These are phyloP conservation scores for Bubo bubo DNA, from an alignment of 2,113 vertebrate genomes.

Conservation along the genomic window DNA sequence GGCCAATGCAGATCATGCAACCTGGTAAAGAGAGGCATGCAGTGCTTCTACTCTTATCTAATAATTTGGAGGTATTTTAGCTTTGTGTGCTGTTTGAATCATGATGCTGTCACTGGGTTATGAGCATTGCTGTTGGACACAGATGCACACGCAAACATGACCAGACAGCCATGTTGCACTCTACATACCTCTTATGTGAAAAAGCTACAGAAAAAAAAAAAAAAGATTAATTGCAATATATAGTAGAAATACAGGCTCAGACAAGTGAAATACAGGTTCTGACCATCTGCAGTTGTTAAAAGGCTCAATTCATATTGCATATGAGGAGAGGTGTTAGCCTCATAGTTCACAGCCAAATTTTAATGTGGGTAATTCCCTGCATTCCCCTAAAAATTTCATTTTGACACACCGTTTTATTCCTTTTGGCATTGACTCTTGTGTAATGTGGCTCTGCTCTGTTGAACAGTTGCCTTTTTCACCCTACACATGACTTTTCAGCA, in stretches of 20 bases:
- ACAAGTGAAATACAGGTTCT: neutral
- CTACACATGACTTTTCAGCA: neutral
- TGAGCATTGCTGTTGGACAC: neutral
- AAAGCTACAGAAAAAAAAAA: neutral
- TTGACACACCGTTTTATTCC: constrained; percentile 18
- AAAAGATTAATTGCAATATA: neutral
- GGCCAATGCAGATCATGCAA: neutral
- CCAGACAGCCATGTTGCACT: neutral
- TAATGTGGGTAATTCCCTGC: constrained; percentile 31
- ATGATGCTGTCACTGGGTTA: neutral
- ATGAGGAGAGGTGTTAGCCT: constrained; percentile 43
- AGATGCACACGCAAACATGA: neutral
- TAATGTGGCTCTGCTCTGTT: constrained; percentile 11
- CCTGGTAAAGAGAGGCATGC: neutral
- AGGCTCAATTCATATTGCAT: neutral
- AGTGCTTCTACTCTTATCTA: neutral
- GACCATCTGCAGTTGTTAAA: constrained; percentile 36
- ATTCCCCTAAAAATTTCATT: constrained; percentile 33
- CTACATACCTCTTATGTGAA: neutral
- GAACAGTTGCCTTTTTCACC: constrained; percentile 53
- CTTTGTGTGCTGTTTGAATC: neutral
- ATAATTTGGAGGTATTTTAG: neutral
- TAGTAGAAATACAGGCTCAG: neutral
- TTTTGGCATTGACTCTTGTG: constrained; percentile 1
- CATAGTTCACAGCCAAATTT: constrained; percentile 1